Evolutionary conservation across 2,113 vertebrate genomes (phyloP).

Genomic region (Trematomus loennbergii): DNA sequence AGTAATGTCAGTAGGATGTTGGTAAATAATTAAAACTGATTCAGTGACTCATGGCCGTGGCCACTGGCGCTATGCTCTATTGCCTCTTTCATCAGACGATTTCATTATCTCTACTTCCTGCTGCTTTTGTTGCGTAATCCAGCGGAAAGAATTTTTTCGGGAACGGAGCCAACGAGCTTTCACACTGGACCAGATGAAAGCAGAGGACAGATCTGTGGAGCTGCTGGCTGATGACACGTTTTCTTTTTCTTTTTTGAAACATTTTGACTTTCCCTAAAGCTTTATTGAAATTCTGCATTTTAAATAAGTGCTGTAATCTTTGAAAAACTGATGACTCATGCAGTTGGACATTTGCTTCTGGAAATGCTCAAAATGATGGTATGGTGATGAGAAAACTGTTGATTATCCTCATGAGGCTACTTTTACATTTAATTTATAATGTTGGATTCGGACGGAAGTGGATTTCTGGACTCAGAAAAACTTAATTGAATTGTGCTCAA

Average conservation of each 20-base stretch:
- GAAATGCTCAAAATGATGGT: constrained; percentile 2
- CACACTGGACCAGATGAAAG: constrained; percentile 47
- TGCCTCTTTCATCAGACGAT: constrained; percentile 56
- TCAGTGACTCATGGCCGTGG: constrained; percentile 45
- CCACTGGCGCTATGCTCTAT: constrained; percentile 51
- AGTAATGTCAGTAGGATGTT: constrained; percentile 2
- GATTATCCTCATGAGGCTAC: constrained; percentile 1
- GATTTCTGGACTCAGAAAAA: constrained; percentile 5
- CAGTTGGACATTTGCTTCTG: neutral
- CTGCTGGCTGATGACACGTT: constrained; percentile 14
- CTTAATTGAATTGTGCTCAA: neutral
- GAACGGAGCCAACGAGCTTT: constrained; percentile 60
- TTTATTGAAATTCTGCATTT: neutral
- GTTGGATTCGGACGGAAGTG: neutral
- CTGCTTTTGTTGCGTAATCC: constrained; percentile 72
- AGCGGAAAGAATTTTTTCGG: constrained; percentile 57
- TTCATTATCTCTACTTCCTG: constrained; percentile 73
- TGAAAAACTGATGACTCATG: neutral
- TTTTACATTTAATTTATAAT: neutral
- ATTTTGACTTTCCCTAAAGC: neutral
- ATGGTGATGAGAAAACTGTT: constrained; percentile 1
- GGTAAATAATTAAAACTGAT: constrained; percentile 55
- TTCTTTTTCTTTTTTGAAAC: neutral
- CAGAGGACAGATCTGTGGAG: constrained; percentile 28
- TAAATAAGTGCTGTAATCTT: neutral